Evolutionary conservation across 2,888 invertebrate genomes (phyloP).

Genomic region (Hipparchia sbordonii): DNA sequence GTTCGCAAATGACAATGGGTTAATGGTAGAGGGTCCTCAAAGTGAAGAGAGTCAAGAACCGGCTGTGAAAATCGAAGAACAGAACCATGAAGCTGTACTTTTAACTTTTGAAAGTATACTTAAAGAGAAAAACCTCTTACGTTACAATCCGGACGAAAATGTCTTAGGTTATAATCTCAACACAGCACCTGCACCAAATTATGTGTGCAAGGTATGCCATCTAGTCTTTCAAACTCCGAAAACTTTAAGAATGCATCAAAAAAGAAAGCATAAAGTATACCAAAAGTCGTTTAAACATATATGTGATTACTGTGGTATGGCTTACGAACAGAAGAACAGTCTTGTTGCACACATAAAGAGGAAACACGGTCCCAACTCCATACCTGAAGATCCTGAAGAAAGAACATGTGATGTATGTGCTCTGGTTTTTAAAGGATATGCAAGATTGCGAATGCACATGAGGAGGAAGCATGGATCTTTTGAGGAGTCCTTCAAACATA

Average conservation of each 20-base stretch:
- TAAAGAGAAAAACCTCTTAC: constrained; percentile 50
- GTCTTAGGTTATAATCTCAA: constrained; percentile 42
- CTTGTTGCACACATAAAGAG: constrained; percentile 68
- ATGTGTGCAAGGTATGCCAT: constrained; percentile 71
- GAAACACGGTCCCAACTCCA: constrained; percentile 65
- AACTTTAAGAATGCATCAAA: constrained; percentile 69
- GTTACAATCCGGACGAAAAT: constrained; percentile 38
- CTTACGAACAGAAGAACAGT: constrained; percentile 72
- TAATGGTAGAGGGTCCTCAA: constrained; percentile 54
- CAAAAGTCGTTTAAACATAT: constrained; percentile 62
- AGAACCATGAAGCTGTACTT: constrained; percentile 61
- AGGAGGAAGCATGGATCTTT: constrained; percentile 68
- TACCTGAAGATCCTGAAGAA: constrained; percentile 61
- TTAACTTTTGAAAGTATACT: constrained; percentile 70
- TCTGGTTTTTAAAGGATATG: constrained; percentile 69
- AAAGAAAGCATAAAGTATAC: constrained; percentile 65
- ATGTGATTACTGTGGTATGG: constrained; percentile 71
- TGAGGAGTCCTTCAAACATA: constrained; percentile 65
- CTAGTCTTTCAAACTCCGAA: constrained; percentile 67
- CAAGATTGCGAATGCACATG: constrained; percentile 73
- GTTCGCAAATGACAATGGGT: constrained; percentile 60
- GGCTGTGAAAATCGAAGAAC: constrained; percentile 60
- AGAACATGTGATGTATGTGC: constrained; percentile 71
- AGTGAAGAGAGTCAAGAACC: constrained; percentile 63
- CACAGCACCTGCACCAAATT: constrained; percentile 38